These are phyloP conservation scores for Nemotelus nigrinus DNA, from an alignment of 2,888 invertebrate genomes.

Conservation along the genomic window DNA sequence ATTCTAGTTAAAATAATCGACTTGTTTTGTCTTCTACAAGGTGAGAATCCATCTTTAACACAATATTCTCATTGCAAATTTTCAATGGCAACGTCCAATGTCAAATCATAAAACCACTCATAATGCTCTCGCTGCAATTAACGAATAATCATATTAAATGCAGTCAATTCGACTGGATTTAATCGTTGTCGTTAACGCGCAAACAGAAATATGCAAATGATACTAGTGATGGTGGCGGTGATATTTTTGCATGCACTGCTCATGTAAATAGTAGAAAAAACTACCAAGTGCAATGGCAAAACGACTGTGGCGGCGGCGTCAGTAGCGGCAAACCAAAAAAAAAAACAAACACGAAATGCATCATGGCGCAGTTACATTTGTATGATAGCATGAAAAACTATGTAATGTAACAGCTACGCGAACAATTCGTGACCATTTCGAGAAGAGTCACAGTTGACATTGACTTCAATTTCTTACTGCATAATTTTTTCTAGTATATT, in stretches of 20 bases:
- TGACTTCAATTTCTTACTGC: conserved; percentile 50
- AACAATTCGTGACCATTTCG: conserved; percentile 49
- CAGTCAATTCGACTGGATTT: conserved; percentile 35
- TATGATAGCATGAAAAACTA: background rate
- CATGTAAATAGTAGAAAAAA: background rate
- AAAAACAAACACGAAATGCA: background rate
- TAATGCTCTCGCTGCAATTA: conserved; percentile 35
- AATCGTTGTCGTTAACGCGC: conserved; percentile 5
- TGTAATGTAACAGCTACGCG: conserved; percentile 37
- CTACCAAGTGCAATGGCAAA: conserved; percentile 9
- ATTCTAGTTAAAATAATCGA: too few species aligned
- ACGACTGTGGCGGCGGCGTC: background rate
- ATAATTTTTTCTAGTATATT: conserved; percentile 35
- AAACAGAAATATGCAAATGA: conserved; percentile 33
- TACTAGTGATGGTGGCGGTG: background rate
- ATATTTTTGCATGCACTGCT: background rate
- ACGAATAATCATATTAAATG: conserved; percentile 39
- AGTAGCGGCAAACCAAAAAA: conserved; percentile 29
- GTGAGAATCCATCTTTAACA: too few species aligned
- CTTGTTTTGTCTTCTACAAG: too few species aligned
- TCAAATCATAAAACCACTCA: conserved; percentile 34
- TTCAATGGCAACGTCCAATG: conserved; percentile 35
- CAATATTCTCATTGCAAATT: conserved; percentile 2
- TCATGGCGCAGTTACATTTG: too few species aligned
- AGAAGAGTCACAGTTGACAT: conserved; percentile 50